Evolutionary conservation across 2,888 invertebrate species (phyloP).

Genomic region (Hoplodrina ambigua): DNA sequence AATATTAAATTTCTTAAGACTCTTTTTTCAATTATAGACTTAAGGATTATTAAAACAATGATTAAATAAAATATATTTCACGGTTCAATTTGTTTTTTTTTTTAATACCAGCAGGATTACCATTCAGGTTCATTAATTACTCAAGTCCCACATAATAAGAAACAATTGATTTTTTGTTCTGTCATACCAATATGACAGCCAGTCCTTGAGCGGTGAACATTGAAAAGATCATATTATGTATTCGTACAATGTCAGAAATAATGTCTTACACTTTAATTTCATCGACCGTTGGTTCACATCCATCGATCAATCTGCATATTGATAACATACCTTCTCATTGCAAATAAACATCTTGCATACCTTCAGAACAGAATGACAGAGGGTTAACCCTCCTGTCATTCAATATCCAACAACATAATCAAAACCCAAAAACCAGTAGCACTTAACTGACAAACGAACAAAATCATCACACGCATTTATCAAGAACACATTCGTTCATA

Average conservation of each 20-base stretch:
- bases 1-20: not conserved
- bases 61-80: too few species aligned
- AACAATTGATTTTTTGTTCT: too few species aligned
- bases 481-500: slow-evolving; percentile 52
- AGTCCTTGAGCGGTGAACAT: too few species aligned
- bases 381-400: slow-evolving; percentile 37
- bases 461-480: slow-evolving; percentile 56
- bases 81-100: too few species aligned
- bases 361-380: slow-evolving; percentile 29
- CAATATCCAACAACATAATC: slow-evolving; percentile 46
- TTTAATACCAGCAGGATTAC: too few species aligned
- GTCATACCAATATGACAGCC: too few species aligned
- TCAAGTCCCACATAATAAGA: too few species aligned
- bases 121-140: too few species aligned
- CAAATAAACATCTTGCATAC: slow-evolving; percentile 34
- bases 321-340: slow-evolving; percentile 13
- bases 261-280: not conserved
- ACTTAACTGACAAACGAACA: slow-evolving; percentile 47
- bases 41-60: too few species aligned
- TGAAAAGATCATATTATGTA: too few species aligned
- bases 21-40: too few species aligned
- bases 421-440: slow-evolving; percentile 48
- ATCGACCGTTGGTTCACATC: not conserved
- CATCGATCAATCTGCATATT: slow-evolving; percentile 17
- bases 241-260: too few species aligned